Percentiles rank a stretch among this genome's conserved stretches.
phyloP scores from a whole-genome alignment of 1,140 invertebrate species.

The Achroia grisella region DNA sequence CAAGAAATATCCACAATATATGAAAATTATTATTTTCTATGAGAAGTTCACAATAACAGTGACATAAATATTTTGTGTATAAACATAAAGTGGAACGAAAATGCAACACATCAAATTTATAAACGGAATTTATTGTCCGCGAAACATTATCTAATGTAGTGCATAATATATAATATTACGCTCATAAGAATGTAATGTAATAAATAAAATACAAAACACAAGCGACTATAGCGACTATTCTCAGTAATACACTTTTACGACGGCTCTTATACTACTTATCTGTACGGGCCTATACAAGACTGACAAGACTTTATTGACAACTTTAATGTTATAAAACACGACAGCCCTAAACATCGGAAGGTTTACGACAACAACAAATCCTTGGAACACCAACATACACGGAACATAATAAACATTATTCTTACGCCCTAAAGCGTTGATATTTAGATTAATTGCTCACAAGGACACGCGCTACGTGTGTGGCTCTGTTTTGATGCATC shows the following conservation, averaged over 20 bases:
- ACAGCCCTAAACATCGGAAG: not conserved
- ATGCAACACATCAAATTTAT: no score
- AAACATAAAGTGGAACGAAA: no score
- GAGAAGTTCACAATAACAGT: no score
- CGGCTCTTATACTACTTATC: no score
- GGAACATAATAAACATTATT: conserved; percentile 1
- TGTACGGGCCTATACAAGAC: no score
- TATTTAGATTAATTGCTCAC: conserved; percentile 44
- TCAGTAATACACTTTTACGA: no score
- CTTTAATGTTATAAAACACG: conserved; percentile 3
- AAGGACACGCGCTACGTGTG: conserved; percentile 51
- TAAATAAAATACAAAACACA: not conserved
- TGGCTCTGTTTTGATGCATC: conserved; percentile 46
- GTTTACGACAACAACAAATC: conserved; percentile 3
- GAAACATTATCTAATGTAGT: no score
- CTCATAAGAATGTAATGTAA: not conserved
- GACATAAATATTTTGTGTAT: no score
- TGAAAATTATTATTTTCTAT: no score
- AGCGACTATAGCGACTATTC: not conserved
- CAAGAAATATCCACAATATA: no score
- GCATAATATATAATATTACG: not conserved
- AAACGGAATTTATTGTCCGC: no score
- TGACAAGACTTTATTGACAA: not conserved
- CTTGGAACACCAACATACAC: not conserved
- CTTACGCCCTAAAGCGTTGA: conserved; percentile 8